A percentile compares a stretch with the other conserved stretches of the same genome.
phyloP scores from a whole-genome alignment of 2,888 invertebrate genomes.

The Andrena bicolor region DNA sequence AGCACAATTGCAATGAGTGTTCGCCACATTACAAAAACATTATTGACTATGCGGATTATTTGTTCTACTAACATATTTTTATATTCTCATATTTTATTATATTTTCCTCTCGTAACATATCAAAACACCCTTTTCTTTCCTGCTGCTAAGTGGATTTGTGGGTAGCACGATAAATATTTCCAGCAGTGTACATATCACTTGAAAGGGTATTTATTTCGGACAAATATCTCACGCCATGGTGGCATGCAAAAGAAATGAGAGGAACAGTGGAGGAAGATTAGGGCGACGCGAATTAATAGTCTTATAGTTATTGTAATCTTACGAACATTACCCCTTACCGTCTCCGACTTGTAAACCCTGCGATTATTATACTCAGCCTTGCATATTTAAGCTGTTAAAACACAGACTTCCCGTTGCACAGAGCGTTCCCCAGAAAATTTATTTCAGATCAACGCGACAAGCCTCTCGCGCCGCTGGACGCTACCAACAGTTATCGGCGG shows the following conservation, averaged over 20 bases:
- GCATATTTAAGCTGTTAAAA: slow-evolving; percentile 55
- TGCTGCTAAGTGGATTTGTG: too few relatives aligned
- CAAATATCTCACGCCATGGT: too few relatives aligned
- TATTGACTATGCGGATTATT: too few relatives aligned
- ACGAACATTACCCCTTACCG: slow-evolving; percentile 2
- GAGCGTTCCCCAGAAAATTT: slow-evolving; percentile 56
- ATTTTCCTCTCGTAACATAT: too few relatives aligned
- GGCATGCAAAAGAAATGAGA: background rate
- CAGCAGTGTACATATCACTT: too few relatives aligned
- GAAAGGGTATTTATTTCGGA: too few relatives aligned
- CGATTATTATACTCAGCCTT: slow-evolving; percentile 15
- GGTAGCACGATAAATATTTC: too few relatives aligned
- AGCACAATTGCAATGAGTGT: too few relatives aligned
- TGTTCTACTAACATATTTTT: too few relatives aligned
- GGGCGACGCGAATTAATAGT: slow-evolving; percentile 36
- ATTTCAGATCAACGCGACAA: slow-evolving; percentile 52
- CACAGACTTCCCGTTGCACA: slow-evolving; percentile 44
- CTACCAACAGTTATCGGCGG: slow-evolving; percentile 43
- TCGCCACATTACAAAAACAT: too few relatives aligned
- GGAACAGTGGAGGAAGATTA: background rate
- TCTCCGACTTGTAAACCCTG: background rate
- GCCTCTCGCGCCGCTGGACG: slow-evolving; percentile 22
- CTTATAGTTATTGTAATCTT: background rate
- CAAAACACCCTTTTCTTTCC: too few relatives aligned
- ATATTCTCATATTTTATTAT: too few relatives aligned